Conservation (phyloP, 2,888 invertebrate species). For the Timema cristinae region DNA sequence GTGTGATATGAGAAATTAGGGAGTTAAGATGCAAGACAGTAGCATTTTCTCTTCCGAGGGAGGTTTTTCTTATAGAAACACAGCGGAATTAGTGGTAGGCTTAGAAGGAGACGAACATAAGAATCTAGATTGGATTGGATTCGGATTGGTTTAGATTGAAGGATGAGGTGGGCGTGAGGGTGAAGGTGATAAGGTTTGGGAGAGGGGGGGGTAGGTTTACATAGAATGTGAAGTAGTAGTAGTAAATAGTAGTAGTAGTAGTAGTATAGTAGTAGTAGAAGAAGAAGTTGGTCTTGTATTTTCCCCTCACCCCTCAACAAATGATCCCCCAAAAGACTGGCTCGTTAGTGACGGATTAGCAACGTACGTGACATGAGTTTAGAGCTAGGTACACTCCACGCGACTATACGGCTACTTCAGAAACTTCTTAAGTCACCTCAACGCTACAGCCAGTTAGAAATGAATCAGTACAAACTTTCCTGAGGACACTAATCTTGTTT, state of each 20-base stretch:
- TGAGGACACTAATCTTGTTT: too few species aligned
- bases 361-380: constrained; percentile 45
- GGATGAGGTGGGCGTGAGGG: constrained; percentile 14
- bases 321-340: constrained; percentile 38
- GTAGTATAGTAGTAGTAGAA: too few species aligned
- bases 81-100: too few species aligned
- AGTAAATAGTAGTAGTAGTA: too few species aligned
- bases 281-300: neutral
- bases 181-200: constrained; percentile 19
- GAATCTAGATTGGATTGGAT: constrained; percentile 26
- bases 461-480: too few species aligned
- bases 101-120: neutral
- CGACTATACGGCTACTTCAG: too few species aligned
- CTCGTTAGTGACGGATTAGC: constrained; percentile 56
- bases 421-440: too few species aligned
- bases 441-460: too few species aligned
- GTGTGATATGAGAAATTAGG: too few species aligned
- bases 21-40: too few species aligned
- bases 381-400: constrained; percentile 7
- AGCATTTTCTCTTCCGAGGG: too few species aligned
- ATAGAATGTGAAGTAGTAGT: constrained; percentile 2
- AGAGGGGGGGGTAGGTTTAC: constrained; percentile 16
- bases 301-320: constrained; percentile 17
- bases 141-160: constrained; percentile 25
- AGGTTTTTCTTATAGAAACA: too few species aligned